Percentiles rank a stretch among this genome's conserved stretches.
Conservation (phyloP, 1,140 invertebrate species). For the Ceratina australensis region DNA sequence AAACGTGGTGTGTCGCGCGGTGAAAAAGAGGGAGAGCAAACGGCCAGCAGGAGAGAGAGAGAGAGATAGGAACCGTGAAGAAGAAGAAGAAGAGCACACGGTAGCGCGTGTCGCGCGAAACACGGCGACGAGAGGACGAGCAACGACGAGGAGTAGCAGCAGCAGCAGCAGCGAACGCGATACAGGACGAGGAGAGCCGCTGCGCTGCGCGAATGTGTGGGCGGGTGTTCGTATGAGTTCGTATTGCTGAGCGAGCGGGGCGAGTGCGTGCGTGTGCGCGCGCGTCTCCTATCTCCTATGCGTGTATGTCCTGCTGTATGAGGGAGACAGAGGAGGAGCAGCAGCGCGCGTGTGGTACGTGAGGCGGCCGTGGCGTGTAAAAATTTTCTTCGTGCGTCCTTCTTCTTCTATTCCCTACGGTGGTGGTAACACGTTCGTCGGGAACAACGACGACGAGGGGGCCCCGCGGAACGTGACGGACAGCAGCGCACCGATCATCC, state of each 20-base stretch:
- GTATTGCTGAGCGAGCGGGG: slow-evolving; percentile 41
- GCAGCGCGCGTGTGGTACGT: slow-evolving; percentile 47
- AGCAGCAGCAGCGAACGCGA: background rate
- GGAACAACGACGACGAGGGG: no score
- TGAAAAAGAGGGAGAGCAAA: no score
- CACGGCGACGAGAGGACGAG: slow-evolving; percentile 22
- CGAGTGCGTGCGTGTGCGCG: slow-evolving; percentile 53
- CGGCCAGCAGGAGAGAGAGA: no score
- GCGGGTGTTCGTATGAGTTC: slow-evolving; percentile 54
- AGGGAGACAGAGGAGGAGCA: slow-evolving; percentile 38
- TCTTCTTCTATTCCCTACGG: no score
- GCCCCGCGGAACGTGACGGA: slow-evolving; percentile 60
- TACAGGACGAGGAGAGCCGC: slow-evolving; percentile 20
- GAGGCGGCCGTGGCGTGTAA: slow-evolving; percentile 59
- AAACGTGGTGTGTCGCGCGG: slow-evolving; percentile 48
- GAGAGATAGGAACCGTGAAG: no score
- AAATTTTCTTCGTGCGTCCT: slow-evolving; percentile 57
- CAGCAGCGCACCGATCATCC: no score
- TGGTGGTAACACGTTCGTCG: no score
- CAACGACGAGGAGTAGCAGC: no score
- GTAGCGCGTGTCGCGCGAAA: slow-evolving; percentile 58
- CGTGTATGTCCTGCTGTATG: slow-evolving; percentile 41
- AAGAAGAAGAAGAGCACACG: slow-evolving; percentile 14
- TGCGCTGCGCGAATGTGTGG: slow-evolving; percentile 60
- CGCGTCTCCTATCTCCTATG: slow-evolving; percentile 9